These are phyloP conservation scores for Lasiurus borealis DNA, from an alignment of 2,113 vertebrate genomes.

Conservation along the genomic window DNA sequence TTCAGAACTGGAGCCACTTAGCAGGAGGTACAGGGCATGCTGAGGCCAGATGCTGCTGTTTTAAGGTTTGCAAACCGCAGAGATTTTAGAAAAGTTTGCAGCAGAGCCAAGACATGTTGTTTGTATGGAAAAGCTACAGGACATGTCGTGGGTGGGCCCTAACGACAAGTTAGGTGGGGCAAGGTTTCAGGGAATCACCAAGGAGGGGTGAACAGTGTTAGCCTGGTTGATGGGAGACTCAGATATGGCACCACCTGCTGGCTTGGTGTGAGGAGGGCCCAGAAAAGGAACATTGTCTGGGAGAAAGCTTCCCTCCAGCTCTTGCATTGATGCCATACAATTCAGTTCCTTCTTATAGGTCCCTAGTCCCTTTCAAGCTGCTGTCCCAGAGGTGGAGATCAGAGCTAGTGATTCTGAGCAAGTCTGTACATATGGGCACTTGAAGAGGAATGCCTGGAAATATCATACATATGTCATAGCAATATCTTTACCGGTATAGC, in stretches of 20 bases:
- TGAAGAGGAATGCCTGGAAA: background rate
- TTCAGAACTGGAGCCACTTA: no score
- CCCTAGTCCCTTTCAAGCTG: background rate
- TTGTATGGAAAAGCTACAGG: background rate
- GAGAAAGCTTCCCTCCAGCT: background rate
- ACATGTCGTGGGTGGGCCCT: background rate
- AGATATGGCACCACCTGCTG: background rate
- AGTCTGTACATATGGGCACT: background rate
- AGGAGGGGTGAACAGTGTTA: background rate
- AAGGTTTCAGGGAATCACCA: background rate
- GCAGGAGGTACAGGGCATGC: no score
- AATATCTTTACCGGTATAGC: no score
- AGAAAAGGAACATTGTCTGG: background rate
- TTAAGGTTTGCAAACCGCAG: no score
- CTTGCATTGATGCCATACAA: background rate
- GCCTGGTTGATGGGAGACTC: background rate
- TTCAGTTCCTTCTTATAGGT: background rate
- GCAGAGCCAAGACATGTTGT: background rate
- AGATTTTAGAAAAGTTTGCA: background rate
- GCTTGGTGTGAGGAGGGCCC: background rate
- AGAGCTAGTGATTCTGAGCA: background rate
- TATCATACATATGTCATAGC: no score
- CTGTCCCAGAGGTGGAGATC: background rate
- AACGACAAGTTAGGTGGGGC: background rate
- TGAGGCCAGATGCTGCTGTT: no score